Evolutionary conservation across 2,113 vertebrate species (phyloP).

Genomic region (Rhinichthys klamathensis): DNA sequence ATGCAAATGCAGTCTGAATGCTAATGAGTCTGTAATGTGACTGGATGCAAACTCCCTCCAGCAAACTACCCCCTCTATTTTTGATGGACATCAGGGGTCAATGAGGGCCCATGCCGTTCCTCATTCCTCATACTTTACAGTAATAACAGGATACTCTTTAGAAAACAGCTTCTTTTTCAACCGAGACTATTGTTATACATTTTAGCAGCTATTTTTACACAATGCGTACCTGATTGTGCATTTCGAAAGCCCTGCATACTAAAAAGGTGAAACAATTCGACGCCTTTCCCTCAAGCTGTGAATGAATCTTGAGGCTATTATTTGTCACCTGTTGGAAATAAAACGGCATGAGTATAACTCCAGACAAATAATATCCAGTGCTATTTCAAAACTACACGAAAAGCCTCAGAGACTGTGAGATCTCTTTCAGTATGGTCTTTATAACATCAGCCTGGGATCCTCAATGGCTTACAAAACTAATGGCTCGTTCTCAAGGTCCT

Average conservation of each 20-base stretch:
- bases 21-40: conserved; percentile 41
- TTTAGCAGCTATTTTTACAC: conserved; percentile 17
- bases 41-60: conserved; percentile 21
- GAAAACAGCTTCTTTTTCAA: conserved; percentile 19
- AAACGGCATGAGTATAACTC: neutral
- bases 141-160: conserved; percentile 10
- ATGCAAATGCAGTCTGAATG: conserved; percentile 31
- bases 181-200: conserved; percentile 6
- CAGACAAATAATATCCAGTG: neutral
- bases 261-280: conserved; percentile 7
- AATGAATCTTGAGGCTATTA: neutral
- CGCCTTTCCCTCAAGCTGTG: conserved; percentile 5
- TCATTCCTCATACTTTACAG: neutral
- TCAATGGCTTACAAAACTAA: conserved; percentile 45
- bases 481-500: conserved; percentile 36
- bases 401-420: neutral
- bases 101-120: neutral
- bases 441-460: conserved; percentile 28
- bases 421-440: neutral
- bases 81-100: conserved; percentile 19
- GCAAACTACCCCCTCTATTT: conserved; percentile 5
- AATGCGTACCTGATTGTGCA: neutral
- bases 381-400: neutral
- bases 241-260: conserved; percentile 16
- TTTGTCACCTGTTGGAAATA: neutral